Evolutionary conservation across 2,113 vertebrate species (phyloP).

Genomic region (Tauraco erythrolophus): DNA sequence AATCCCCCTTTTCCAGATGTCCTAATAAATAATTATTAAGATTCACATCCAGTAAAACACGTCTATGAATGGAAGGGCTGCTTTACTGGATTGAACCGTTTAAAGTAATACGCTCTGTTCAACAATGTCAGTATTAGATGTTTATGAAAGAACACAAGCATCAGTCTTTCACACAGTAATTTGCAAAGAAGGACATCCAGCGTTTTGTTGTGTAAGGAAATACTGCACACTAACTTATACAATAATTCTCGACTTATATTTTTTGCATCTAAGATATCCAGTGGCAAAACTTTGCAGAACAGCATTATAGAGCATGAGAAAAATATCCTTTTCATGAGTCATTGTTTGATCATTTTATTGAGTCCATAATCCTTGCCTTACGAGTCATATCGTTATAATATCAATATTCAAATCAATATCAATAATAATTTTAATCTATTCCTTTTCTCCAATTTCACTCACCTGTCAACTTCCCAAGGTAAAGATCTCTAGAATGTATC

Average conservation of each 20-base stretch:
- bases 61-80: neutral
- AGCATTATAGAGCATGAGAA: neutral
- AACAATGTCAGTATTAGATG: neutral
- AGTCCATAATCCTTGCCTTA: neutral
- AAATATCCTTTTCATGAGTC: neutral
- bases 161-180: neutral
- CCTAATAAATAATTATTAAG: neutral
- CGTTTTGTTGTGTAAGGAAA: neutral
- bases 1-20: neutral
- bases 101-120: neutral
- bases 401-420: neutral
- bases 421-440: neutral
- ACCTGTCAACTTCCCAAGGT: neutral
- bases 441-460: neutral
- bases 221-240: neutral
- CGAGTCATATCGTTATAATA: neutral
- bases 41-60: neutral
- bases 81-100: neutral
- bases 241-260: neutral
- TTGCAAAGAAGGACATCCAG: neutral
- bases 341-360: neutral
- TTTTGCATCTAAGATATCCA: neutral
- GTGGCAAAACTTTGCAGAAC: neutral
- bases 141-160: neutral
- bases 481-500: neutral